Evolutionary conservation across 35 echinoderm and acorn worm genomes (phyloP).

Genomic region (Strongylocentrotus purpuratus): DNA sequence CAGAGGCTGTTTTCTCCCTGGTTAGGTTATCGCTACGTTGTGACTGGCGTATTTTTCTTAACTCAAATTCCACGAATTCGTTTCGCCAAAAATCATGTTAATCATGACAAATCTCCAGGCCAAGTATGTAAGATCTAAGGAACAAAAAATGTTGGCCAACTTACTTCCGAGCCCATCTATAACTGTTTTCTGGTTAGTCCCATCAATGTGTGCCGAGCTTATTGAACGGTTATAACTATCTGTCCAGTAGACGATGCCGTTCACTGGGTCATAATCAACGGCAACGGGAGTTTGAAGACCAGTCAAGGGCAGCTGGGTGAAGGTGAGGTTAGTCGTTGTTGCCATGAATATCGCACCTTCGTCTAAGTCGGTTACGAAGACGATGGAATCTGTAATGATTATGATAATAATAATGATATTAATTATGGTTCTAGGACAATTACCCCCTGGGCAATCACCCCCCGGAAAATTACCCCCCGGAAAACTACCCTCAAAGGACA

Average conservation of each 20-base stretch:
- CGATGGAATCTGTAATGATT: background rate
- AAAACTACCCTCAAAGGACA: too few relatives aligned
- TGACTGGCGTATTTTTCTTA: too few relatives aligned
- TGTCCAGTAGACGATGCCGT: background rate
- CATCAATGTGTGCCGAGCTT: background rate
- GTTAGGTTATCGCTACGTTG: too few relatives aligned
- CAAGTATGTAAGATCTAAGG: too few relatives aligned
- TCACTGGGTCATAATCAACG: background rate
- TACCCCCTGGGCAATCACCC: too few relatives aligned
- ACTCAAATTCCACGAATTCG: too few relatives aligned
- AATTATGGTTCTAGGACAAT: too few relatives aligned
- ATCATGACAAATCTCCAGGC: too few relatives aligned
- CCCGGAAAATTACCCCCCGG: too few relatives aligned
- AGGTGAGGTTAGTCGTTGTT: background rate
- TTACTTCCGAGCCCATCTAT: background rate
- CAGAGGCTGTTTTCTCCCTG: too few relatives aligned
- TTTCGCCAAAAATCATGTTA: too few relatives aligned
- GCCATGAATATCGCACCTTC: background rate
- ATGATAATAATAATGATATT: too few relatives aligned
- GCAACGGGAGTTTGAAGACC: background rate
- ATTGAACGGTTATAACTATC: background rate
- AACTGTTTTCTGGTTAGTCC: background rate
- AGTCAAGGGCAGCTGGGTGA: background rate
- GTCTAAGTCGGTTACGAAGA: background rate
- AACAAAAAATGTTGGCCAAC: background rate